Evolutionary conservation across 2,888 invertebrate species (phyloP), one percentile per base, ranked within the genome.

Genomic region (Petrolisthes cinctipes): DNA sequence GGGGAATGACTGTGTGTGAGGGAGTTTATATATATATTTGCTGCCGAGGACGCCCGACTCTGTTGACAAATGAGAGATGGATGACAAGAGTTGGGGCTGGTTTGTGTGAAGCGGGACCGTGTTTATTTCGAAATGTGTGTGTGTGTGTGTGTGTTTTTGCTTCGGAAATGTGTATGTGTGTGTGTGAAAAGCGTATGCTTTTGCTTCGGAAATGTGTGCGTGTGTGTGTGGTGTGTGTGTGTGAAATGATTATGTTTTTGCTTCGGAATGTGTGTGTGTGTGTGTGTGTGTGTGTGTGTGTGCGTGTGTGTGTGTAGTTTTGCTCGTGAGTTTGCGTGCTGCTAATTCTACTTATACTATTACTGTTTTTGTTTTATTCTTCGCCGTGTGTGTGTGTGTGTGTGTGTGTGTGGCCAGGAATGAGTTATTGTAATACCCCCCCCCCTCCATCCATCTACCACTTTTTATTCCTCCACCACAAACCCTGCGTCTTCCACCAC

Each of bases 211-310:
- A 61, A 61, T 51, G 82, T 68, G 68, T 82, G 68, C 51, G 53
- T 82, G 68, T 82, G 82, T 82, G 53, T 82, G 68, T 82, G 2
- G 53, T 82, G 68, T 82, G 82, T 82, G 53, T 82, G 68, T 82
- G 2, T 37, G 37, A 37, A 37, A 37, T 37, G 37, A 37, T 0
- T 37, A 37, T 37, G 37, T 37, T n/a, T n/a, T n/a, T n/a, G n/a
- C n/a, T n/a, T n/a, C n/a, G n/a, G 37, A 54, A 66, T 82, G 66
- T 66, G 68, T 82, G 66, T 82, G 66, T 82, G 66, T 82, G 68
- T 82, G 81, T 82, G 66, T 66, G 68, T 82, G 81, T 82, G 37
- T 66, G 85, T 78, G 54, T 85, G 85, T 85, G 68, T 76, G 78
- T 76, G 51, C 79, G 78, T 85, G 68, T 79, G 79, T 79, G 79